These are phyloP conservation scores for Acanthococcus lagerstroemiae DNA, from an alignment of 2,888 invertebrate species.

Conservation along the genomic window DNA sequence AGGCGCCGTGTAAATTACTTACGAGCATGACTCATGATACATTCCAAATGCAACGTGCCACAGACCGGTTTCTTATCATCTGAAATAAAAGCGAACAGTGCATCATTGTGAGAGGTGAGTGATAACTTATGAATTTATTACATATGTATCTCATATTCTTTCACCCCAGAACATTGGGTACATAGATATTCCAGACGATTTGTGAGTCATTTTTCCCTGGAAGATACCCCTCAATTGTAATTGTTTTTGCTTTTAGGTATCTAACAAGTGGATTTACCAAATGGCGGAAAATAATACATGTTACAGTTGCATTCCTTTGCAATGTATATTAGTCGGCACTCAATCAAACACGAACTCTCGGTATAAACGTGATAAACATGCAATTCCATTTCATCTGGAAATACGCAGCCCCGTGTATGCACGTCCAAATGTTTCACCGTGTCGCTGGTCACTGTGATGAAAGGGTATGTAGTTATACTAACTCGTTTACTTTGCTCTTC, in stretches of 20 bases:
- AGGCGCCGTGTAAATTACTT: too few species aligned
- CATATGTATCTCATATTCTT: too few species aligned
- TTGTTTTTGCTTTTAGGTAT: neutral
- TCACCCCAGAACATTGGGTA: too few species aligned
- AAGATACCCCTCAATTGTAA: neutral
- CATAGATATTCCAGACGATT: neutral
- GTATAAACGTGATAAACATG: conserved; percentile 36
- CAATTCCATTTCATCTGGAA: conserved; percentile 36
- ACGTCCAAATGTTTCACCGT: conserved; percentile 33
- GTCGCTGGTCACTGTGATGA: conserved; percentile 35
- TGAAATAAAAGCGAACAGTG: too few species aligned
- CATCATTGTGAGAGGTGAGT: too few species aligned
- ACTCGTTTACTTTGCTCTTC: conserved; percentile 30
- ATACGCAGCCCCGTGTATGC: conserved; percentile 34
- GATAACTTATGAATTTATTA: too few species aligned
- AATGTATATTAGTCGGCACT: conserved; percentile 35
- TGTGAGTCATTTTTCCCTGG: neutral
- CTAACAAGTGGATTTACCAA: conserved; percentile 25
- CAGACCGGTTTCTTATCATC: conserved; percentile 33
- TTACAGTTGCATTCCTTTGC: conserved; percentile 34
- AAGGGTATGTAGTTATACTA: conserved; percentile 34
- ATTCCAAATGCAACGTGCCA: conserved; percentile 33
- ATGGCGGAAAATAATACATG: conserved; percentile 35
- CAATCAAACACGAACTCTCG: conserved; percentile 35
- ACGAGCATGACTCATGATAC: conserved; percentile 34